Conservation (phyloP, 2,113 vertebrate species). For the Otis tarda region DNA sequence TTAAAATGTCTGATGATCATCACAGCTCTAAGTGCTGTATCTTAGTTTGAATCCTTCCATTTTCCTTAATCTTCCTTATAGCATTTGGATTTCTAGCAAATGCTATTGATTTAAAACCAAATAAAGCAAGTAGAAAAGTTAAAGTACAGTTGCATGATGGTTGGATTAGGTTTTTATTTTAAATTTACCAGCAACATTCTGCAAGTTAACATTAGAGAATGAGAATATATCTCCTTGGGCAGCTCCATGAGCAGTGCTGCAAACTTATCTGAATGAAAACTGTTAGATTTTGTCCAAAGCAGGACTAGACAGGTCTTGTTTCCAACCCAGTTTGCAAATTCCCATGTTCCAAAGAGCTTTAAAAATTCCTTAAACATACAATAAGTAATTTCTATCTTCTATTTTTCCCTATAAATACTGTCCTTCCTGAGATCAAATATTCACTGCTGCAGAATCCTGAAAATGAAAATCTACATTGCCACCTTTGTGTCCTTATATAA, state of each 20-base stretch:
- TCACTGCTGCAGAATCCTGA: neutral
- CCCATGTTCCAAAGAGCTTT: neutral
- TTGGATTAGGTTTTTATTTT: neutral
- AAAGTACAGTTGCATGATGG: neutral
- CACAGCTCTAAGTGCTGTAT: neutral
- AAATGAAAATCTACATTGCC: neutral
- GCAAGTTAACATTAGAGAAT: neutral
- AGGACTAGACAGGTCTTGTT: neutral
- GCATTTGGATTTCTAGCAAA: neutral
- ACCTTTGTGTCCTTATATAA: neutral
- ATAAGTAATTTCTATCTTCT: neutral
- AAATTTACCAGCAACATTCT: neutral
- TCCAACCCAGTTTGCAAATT: neutral
- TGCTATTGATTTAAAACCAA: neutral
- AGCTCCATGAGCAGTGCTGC: neutral
- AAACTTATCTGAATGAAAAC: neutral
- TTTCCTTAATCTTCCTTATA: neutral
- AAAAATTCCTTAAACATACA: neutral
- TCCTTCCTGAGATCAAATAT: neutral
- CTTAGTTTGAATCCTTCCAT: neutral
- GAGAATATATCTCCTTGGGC: neutral
- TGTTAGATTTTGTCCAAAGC: neutral
- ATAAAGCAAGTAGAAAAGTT: neutral
- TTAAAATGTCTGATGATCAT: neutral
- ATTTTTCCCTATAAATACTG: neutral